Conservation (phyloP, 1,140 invertebrate species). For the Penaeus indicus region DNA sequence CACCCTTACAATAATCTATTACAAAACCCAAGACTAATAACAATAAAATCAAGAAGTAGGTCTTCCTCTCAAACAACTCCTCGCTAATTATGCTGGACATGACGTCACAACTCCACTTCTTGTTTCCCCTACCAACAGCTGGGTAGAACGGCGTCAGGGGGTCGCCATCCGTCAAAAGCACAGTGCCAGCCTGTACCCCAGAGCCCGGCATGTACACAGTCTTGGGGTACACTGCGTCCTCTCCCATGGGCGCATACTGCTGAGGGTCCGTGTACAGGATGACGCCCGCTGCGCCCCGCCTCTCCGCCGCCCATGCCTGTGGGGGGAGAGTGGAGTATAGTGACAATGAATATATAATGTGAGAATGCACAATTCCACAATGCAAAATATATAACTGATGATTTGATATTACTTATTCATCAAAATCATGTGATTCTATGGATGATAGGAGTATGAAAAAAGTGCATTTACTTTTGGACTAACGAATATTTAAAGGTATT, state of each 20-base stretch:
- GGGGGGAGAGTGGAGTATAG: too few relatives aligned
- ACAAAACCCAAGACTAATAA: not conserved
- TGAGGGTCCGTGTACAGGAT: slow-evolving; percentile 64
- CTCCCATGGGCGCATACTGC: slow-evolving; percentile 35
- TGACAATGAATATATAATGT: too few relatives aligned
- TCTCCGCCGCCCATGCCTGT: slow-evolving; percentile 43
- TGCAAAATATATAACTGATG: too few relatives aligned
- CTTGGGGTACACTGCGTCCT: slow-evolving; percentile 31
- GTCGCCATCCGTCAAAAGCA: slow-evolving; percentile 34
- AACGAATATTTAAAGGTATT: too few relatives aligned
- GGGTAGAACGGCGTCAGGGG: slow-evolving; percentile 59
- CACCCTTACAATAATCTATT: not conserved
- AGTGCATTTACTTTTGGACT: too few relatives aligned
- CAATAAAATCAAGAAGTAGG: not conserved
- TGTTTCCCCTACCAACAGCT: slow-evolving; percentile 22
- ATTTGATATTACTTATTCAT: too few relatives aligned
- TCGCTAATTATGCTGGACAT: too few relatives aligned
- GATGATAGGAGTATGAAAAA: too few relatives aligned
- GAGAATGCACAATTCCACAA: too few relatives aligned
- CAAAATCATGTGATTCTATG: too few relatives aligned
- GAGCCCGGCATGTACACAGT: slow-evolving; percentile 30
- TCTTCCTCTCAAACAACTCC: too few relatives aligned
- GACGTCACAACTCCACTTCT: too few relatives aligned
- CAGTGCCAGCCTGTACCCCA: slow-evolving; percentile 47
- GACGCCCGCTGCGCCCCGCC: slow-evolving; percentile 65